phyloP scores from a whole-genome alignment of 2,797 vertebrate species.

The Phoeniculus purpureus region DNA sequence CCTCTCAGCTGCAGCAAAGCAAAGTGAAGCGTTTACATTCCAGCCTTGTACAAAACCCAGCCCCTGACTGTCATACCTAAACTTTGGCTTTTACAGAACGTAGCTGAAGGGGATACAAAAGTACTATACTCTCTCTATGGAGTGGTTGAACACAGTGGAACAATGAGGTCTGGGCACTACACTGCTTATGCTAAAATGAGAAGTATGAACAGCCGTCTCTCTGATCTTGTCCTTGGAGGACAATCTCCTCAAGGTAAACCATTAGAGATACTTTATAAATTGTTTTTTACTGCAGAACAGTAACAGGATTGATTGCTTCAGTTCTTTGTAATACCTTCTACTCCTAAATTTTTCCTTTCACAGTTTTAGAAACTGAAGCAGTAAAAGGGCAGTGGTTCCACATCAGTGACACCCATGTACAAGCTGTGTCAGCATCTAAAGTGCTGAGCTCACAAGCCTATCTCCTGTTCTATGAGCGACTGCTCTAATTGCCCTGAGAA shows the following conservation, averaged over 20 bases:
- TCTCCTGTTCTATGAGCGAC: slow-evolving; percentile 96
- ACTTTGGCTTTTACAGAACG: slow-evolving; percentile 75
- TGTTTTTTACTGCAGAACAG: background rate
- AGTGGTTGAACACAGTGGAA: slow-evolving; percentile 95
- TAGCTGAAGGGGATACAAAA: slow-evolving; percentile 79
- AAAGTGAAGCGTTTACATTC: background rate
- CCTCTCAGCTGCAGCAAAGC: background rate
- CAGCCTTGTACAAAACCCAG: background rate
- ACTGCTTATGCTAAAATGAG: slow-evolving; percentile 92
- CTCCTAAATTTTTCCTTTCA: background rate
- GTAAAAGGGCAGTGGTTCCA: slow-evolving; percentile 92
- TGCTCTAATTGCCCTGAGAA: slow-evolving; percentile 66
- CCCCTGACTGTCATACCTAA: background rate
- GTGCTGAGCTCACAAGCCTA: slow-evolving; percentile 94
- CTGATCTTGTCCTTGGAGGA: slow-evolving; percentile 76
- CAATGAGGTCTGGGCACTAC: slow-evolving; percentile 97
- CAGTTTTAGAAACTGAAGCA: slow-evolving; percentile 74
- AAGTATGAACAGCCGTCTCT: slow-evolving; percentile 66
- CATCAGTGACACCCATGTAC: slow-evolving; percentile 90
- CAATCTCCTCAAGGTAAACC: slow-evolving; percentile 76
- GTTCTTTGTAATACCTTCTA: background rate
- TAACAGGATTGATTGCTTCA: background rate
- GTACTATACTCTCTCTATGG: slow-evolving; percentile 95
- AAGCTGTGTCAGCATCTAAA: slow-evolving; percentile 85
- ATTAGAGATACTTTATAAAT: background rate